Evolutionary conservation across 1,140 invertebrate genomes (phyloP).

Genomic region (Acyrthosiphon pisum): DNA sequence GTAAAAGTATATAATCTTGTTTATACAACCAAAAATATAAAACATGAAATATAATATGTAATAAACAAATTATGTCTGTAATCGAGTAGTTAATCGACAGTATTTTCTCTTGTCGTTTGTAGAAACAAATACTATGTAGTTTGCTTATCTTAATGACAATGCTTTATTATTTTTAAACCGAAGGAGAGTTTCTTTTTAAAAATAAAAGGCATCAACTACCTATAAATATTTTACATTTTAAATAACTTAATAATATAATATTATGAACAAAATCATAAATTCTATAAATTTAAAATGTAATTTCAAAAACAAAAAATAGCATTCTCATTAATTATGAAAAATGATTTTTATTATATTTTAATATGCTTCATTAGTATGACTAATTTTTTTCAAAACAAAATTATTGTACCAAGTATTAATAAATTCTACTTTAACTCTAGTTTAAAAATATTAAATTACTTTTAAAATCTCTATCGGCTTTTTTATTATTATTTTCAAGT

Average conservation of each 20-base stretch:
- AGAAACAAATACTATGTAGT: background rate
- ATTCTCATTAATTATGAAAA: background rate
- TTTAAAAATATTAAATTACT: too few species aligned
- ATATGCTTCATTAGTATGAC: background rate
- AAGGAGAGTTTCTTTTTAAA: background rate
- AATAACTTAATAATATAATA: background rate
- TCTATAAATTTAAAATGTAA: background rate
- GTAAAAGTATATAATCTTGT: background rate
- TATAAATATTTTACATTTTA: background rate
- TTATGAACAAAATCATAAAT: background rate
- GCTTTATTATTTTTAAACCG: slow-evolving; percentile 2
- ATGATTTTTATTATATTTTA: background rate
- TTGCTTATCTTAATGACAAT: slow-evolving; percentile 20
- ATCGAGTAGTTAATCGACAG: background rate
- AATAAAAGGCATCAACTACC: background rate
- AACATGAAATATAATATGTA: background rate
- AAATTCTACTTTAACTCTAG: too few species aligned
- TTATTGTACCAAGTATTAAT: too few species aligned
- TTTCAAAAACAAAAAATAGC: background rate
- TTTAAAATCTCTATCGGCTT: too few species aligned
- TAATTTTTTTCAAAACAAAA: too few species aligned
- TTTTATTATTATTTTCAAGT: too few species aligned
- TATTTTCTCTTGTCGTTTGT: background rate
- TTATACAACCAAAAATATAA: background rate
- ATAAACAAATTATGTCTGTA: background rate